phyloP scores from a whole-genome alignment of 2,113 vertebrate species.

The Cynopterus brachyotis region DNA sequence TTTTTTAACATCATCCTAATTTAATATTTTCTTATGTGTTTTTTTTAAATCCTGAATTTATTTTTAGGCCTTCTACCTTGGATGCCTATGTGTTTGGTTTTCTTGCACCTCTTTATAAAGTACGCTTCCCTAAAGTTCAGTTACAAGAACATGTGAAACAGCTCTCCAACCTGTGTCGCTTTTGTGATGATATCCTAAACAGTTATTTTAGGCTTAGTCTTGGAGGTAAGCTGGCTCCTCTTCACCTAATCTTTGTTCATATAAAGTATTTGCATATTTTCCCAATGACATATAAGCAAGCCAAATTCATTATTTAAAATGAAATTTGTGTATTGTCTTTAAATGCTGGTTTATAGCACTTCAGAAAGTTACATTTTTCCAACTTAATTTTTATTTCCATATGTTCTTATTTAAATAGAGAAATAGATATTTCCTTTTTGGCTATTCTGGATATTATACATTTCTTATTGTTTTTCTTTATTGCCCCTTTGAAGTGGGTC shows the following conservation, averaged over 20 bases:
- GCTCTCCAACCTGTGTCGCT: slow-evolving; percentile 92
- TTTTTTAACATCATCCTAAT: not conserved
- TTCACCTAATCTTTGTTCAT: slow-evolving; percentile 2
- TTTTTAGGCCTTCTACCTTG: slow-evolving; percentile 92
- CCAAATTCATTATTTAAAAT: not conserved
- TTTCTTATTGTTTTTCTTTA: slow-evolving; percentile 13
- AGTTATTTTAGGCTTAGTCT: slow-evolving; percentile 88
- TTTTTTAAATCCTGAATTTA: not conserved
- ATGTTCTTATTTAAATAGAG: slow-evolving; percentile 22
- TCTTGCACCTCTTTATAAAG: slow-evolving; percentile 94
- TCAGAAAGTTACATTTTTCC: slow-evolving; percentile 31
- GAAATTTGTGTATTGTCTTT: not conserved
- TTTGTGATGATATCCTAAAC: slow-evolving; percentile 93
- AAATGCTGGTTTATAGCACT: not conserved
- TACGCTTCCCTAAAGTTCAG: slow-evolving; percentile 90
- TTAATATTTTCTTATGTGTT: slow-evolving; percentile 5
- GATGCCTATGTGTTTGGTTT: slow-evolving; percentile 98
- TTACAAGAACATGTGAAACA: slow-evolving; percentile 95
- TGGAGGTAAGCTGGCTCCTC: slow-evolving; percentile 83
- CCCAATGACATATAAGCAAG: not conserved
- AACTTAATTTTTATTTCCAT: not conserved
- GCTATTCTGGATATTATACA: not conserved
- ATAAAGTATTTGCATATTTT: not conserved
- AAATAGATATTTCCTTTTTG: not conserved
- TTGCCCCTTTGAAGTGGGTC: slow-evolving; percentile 37